phyloP scores from a whole-genome alignment of 2,797 vertebrate species.

The Notolepis coatsorum region DNA sequence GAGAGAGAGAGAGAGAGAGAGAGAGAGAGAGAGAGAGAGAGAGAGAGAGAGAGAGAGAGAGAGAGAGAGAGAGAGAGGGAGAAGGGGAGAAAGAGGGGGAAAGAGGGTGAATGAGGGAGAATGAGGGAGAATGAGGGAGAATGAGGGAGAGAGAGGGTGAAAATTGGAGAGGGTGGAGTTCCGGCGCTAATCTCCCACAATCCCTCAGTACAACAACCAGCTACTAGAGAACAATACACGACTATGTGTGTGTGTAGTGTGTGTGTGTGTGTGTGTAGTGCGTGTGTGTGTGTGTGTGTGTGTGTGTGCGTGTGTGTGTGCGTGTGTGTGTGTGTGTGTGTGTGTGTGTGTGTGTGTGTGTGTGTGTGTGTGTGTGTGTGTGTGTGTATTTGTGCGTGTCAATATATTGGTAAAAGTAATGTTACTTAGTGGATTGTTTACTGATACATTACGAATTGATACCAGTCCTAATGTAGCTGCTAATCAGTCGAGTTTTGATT shows the following conservation, averaged over 20 bases:
- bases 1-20: not conserved
- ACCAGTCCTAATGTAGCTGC: too few species aligned
- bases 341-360: not conserved
- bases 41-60: not conserved
- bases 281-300: constrained; percentile 15
- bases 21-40: not conserved
- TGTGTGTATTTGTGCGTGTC: not conserved
- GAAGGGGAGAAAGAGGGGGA: not conserved
- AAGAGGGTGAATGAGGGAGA: not conserved
- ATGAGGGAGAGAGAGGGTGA: constrained; percentile 53
- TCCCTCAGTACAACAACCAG: constrained; percentile 38
- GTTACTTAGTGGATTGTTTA: too few species aligned
- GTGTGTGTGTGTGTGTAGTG: not conserved
- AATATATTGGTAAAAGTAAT: too few species aligned
- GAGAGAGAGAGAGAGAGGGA: too few species aligned
- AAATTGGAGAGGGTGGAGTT: constrained; percentile 41
- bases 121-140: not conserved
- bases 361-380: not conserved
- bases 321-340: constrained; percentile 11
- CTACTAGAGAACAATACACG: constrained; percentile 41
- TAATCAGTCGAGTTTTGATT: too few species aligned
- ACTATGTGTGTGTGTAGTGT: not conserved
- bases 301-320: constrained; percentile 26
- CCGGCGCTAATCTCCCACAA: constrained; percentile 60
- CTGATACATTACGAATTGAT: too few species aligned